Evolutionary conservation across 2,888 invertebrate genomes (phyloP), one percentile per base, ranked within the genome.

Genomic region (Dasypogon diadema): DNA sequence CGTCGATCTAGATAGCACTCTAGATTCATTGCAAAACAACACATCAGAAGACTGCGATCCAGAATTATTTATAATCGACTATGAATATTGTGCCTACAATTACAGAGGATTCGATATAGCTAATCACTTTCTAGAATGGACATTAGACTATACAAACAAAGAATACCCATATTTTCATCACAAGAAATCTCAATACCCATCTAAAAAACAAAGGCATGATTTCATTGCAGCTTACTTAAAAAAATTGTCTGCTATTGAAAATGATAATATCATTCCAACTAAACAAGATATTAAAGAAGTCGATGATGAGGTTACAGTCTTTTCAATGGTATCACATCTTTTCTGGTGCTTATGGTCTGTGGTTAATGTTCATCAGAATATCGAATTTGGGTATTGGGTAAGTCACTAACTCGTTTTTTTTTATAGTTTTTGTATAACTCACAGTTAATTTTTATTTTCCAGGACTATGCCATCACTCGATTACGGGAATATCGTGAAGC

Each of bases 341-440:
- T 93, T 98, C 84, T 99, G 99, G 99, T 90, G 91, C 0, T 88
- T 98, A 0, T 99, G 99, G 99, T 92, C 93, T 1, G 89, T 97
- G 34, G 92, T 96, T 12, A 97, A 97, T 85, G 94, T 94, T 0
- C 92, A 92, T 77, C 92, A 96, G 1, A 91, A 93, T 82, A 98
- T 98, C 81, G 92, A 95, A 16, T 98, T 98, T 83, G 97, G 97
- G 75, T 98, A 98, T 83, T 94, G 95, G 95, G 97, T 97, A 86
- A 89, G 90, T 82, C 18, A 8, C 30, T 5, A 30, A 30, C 8
- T 30, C 4, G 30, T 30, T 3, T 30, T 30, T 30, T 5, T 30
- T 5, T 30, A 30, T 30, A 2, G 60, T 30, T n/a, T 16, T 46
- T 14, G n/a, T 6, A 30, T 21, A n/a, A 21, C 46, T 48, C 1